Evolutionary conservation across 2,888 invertebrate genomes (phyloP), one percentile per base, ranked within the genome.

Genomic region (Sarcophaga variegata): DNA sequence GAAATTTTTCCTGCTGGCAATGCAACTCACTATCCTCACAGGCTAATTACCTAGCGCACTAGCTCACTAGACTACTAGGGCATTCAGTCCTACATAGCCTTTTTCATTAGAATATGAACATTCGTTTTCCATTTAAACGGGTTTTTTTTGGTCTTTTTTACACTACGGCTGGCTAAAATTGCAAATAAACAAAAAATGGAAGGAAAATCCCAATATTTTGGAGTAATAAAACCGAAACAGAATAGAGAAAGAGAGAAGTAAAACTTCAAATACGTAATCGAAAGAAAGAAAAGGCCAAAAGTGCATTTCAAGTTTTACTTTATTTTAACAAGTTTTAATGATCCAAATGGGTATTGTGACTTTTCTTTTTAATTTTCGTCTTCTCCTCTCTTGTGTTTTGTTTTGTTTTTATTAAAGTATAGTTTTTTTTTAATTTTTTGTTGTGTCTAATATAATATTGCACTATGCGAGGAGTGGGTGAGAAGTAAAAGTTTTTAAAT

Each of bases 251-350:
- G 10, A 37, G 37, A 37, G 37, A 74, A 74, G 3, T n/a, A 20
- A 47, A 71, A n/a, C 54, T 54, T 54, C 17, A 49, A 81, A 79
- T 76, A 63, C 22, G 67, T 79, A 87, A 79, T 81, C 78, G 71
- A 66, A 84, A 81, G 71, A 66, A 84, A 81, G 81, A 77, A 89
- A 88, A 54, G 89, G 88, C 88, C 88, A 89, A 89, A 54, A 90
- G 89, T 90, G 89, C 89, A 90, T 88, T 89, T 85, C 80, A 67
- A 89, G 71, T 76, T 84, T 62, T 81, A 84, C 76, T 84, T 84
- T 81, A 71, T 87, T 87, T 87, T 84, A 84, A 77, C 87, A 87
- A 88, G 77, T 89, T 89, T 89, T 88, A 89, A 89, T 89, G 89
- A 87, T 86, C 87, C 87, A 80, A 85, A 85, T 84, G 88, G 87